Evolutionary conservation across 2,113 vertebrate genomes (phyloP), one percentile per base, ranked within the genome.

Genomic region (Hyperoodon ampullatus): DNA sequence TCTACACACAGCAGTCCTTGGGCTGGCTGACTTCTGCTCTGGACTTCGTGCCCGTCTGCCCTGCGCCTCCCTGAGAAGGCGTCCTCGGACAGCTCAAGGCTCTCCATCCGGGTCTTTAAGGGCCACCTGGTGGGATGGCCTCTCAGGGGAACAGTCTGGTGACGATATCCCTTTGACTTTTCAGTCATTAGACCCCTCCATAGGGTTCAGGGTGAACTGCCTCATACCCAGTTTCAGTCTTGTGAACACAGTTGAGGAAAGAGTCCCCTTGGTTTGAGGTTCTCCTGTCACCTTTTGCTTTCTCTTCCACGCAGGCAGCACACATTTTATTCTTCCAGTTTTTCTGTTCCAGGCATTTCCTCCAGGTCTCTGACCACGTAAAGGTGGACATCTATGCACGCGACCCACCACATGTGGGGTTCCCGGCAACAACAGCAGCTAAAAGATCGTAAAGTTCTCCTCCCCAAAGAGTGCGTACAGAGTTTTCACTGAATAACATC

Each of bases 21-120:
- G 42, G 30, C 21, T 9, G 21, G 19, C 21, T 26, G 50, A 26
- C 42, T 24, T 60, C 50, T 47, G 7, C 70, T 72, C 14, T 24
- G 35, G n/a, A 12, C 15, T 68, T 50, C 6, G 0, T 24, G 53
- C 18, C 33, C 39, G 2, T 35, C 53, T n/a, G 61, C 70, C 60
- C 35, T 1, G 10, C 47, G 19, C 24, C 72, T 60, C 60, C 90
- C 33, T 35, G 42, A 44, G 35, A 80, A 42, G 0, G 3, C 2
- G 0, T 55, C 53, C 39, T 13, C 8, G 33, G 30, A 44, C 0
- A 0, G 5, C 61, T 33, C 9, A 7, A 55, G 77, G 11, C 15
- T 39, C 16, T 42, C 55, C 26, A 8, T 9, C 33, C 23, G 7
- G 9, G 47, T 30, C 82, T 39, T 77, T 72, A 58, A 33, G 28